phyloP scores from a whole-genome alignment of 2,113 vertebrate genomes.

The Brachypteracias leptosomus region DNA sequence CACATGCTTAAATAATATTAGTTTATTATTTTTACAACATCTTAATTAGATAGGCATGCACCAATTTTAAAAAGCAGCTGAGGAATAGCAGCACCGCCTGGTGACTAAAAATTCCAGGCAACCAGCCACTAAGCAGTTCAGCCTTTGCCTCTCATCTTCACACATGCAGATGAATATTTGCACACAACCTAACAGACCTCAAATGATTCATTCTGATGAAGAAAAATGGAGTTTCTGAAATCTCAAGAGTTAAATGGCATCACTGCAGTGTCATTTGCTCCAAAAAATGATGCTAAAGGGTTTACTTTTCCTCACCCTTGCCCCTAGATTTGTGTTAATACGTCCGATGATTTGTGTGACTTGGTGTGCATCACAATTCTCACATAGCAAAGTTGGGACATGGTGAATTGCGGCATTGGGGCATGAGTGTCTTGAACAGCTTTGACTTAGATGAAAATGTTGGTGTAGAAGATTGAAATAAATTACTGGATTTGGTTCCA shows the following conservation, averaged over 20 bases:
- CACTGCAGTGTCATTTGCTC: background rate
- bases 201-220: background rate
- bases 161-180: background rate
- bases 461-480: background rate
- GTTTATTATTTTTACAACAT: background rate
- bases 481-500: background rate
- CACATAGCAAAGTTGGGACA: background rate
- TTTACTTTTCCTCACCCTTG: background rate
- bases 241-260: background rate
- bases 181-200: background rate
- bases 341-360: background rate
- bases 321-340: background rate
- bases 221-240: background rate
- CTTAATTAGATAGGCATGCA: background rate
- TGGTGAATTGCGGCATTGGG: background rate
- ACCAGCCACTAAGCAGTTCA: background rate
- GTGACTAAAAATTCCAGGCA: background rate
- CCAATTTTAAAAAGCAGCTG: background rate
- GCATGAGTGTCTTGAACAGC: background rate
- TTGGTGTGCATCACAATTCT: fast-evolving
- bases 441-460: background rate
- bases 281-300: background rate
- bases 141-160: background rate
- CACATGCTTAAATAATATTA: background rate
- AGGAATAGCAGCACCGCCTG: background rate